These are phyloP conservation scores for Phaethon lepturus DNA, from an alignment of 2,113 vertebrate genomes.

Conservation along the genomic window DNA sequence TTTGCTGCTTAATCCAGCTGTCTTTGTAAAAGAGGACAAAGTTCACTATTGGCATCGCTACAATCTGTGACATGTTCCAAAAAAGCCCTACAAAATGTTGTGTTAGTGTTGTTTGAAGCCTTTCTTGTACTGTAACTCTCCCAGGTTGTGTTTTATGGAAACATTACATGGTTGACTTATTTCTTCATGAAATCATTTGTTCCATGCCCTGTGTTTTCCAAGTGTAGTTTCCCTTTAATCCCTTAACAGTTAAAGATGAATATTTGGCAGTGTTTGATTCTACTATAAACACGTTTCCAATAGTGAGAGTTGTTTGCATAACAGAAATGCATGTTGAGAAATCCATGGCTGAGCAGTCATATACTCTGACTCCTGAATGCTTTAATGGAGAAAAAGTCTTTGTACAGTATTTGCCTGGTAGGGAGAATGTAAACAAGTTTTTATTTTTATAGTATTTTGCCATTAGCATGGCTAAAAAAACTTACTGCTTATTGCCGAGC, in stretches of 20 bases:
- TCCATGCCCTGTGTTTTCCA: background rate
- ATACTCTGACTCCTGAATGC: background rate
- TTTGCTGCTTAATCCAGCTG: background rate
- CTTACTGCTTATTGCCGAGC: background rate
- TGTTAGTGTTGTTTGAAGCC: background rate
- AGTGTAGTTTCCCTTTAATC: background rate
- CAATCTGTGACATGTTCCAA: background rate
- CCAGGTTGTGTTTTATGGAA: conserved; percentile 11
- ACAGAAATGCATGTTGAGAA: conserved; percentile 37
- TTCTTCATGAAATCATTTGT: background rate
- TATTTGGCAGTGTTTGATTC: conserved; percentile 17
- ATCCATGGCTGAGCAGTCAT: background rate
- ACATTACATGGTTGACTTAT: background rate
- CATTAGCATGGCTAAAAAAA: background rate
- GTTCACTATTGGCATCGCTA: background rate
- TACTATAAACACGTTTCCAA: conserved; percentile 52
- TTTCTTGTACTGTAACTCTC: background rate
- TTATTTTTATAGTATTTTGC: background rate
- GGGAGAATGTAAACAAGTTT: background rate
- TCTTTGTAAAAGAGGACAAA: background rate
- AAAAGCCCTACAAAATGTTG: background rate
- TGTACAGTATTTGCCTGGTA: background rate
- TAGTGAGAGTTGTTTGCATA: conserved; percentile 56
- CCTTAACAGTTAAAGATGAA: background rate
- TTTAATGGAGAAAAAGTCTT: background rate